Evolutionary conservation across 2,888 invertebrate genomes (phyloP).

Genomic region (Cephus sareptanus): DNA sequence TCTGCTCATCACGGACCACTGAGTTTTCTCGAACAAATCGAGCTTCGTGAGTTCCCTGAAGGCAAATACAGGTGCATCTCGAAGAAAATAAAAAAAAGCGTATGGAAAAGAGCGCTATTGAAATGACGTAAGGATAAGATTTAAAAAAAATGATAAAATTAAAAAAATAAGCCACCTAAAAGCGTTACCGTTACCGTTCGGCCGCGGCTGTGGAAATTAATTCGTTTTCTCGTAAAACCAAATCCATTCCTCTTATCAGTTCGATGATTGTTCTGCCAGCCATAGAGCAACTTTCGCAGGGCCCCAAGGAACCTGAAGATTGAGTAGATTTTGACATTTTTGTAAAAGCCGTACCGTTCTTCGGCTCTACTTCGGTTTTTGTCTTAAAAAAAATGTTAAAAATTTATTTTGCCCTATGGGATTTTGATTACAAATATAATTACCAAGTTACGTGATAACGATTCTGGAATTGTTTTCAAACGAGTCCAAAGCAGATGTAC

Average conservation of each 20-base stretch:
- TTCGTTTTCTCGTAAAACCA: constrained; percentile 35
- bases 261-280: constrained; percentile 29
- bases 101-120: too few relatives aligned
- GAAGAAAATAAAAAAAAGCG: too few relatives aligned
- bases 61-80: neutral
- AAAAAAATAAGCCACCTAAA: neutral
- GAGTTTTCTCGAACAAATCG: constrained; percentile 40
- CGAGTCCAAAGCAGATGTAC: constrained; percentile 31
- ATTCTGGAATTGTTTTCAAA: constrained; percentile 28
- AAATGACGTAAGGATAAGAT: neutral
- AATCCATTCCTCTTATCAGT: constrained; percentile 38
- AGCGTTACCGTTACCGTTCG: constrained; percentile 28
- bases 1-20: constrained; percentile 45
- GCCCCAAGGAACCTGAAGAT: constrained; percentile 14
- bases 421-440: neutral
- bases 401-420: too few relatives aligned
- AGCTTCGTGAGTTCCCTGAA: constrained; percentile 29
- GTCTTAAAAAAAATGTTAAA: too few relatives aligned
- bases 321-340: constrained; percentile 20
- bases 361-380: too few relatives aligned
- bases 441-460: constrained; percentile 5
- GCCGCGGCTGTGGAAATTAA: constrained; percentile 36
- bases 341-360: neutral
- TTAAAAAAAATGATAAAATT: neutral
- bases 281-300: constrained; percentile 34